Conservation (phyloP, 2,888 invertebrate species). For the Maniola hyperantus region DNA sequence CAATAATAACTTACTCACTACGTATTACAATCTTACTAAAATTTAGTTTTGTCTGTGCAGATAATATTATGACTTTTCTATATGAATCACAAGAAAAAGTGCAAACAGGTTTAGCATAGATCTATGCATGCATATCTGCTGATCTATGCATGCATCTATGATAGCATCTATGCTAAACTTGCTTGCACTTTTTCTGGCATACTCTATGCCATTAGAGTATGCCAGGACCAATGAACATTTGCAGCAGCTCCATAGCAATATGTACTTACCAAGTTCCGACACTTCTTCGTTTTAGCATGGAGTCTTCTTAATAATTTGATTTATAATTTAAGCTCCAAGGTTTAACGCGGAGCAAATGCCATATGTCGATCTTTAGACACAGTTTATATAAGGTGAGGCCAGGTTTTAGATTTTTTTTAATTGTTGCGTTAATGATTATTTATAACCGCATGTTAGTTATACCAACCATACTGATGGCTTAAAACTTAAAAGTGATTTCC, state of each 20-base stretch:
- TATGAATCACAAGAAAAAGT: background rate
- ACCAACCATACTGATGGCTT: too few relatives aligned
- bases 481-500: too few relatives aligned
- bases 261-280: background rate
- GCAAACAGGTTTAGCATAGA: background rate
- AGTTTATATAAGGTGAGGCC: background rate
- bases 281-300: background rate
- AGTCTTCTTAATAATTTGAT: background rate
- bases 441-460: too few relatives aligned
- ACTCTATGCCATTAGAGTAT: too few relatives aligned
- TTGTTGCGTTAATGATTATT: too few relatives aligned
- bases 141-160: too few relatives aligned
- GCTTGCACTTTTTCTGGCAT: too few relatives aligned
- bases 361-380: background rate
- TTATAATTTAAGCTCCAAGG: too few relatives aligned
- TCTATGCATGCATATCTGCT: too few relatives aligned
- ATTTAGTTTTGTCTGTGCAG: background rate
- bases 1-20: background rate
- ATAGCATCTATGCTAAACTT: too few relatives aligned
- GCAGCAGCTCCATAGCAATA: background rate
- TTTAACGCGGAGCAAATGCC: background rate
- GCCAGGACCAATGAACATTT: background rate
- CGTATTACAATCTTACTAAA: background rate
- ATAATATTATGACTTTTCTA: background rate
- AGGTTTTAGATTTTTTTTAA: background rate